These are phyloP conservation scores for Caiman crocodilus DNA, from an alignment of 2,797 vertebrate genomes.

Conservation along the genomic window DNA sequence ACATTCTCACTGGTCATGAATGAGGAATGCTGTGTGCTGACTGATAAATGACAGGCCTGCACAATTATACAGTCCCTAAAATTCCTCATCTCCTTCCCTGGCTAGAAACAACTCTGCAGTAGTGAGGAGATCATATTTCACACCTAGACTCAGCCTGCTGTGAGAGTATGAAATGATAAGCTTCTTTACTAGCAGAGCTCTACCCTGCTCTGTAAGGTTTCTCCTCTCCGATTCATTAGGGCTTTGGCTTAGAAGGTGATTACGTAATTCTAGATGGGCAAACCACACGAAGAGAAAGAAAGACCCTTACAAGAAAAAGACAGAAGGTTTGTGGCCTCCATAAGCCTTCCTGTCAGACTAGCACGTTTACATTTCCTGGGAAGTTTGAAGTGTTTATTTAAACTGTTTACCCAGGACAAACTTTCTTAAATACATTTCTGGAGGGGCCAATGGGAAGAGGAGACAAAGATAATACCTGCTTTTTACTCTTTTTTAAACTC, in stretches of 20 bases:
- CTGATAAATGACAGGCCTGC: neutral
- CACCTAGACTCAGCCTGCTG: neutral
- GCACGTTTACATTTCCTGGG: conserved; percentile 51
- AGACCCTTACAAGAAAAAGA: neutral
- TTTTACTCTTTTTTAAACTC: neutral
- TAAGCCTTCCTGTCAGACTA: conserved; percentile 28
- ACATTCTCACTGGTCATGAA: neutral
- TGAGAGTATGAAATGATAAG: neutral
- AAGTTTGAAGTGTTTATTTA: conserved; percentile 53
- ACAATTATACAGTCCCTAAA: neutral
- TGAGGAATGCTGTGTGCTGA: neutral
- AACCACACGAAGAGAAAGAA: conserved; percentile 8
- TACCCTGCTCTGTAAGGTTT: neutral
- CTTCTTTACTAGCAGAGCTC: neutral
- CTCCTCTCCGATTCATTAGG: conserved; percentile 21
- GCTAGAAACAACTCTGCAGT: neutral
- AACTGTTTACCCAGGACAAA: conserved; percentile 37
- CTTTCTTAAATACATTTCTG: conserved; percentile 13
- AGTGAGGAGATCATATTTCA: neutral
- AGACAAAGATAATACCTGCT: conserved; percentile 7
- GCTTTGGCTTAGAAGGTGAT: conserved; percentile 49
- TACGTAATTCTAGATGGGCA: conserved; percentile 37
- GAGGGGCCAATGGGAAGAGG: neutral
- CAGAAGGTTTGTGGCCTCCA: conserved; percentile 31
- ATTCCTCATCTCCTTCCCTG: neutral